A percentile compares a stretch with the other conserved stretches of the same genome.
Conservation (phyloP, 1,140 invertebrate genomes). For the Scaptomyza graminum region DNA sequence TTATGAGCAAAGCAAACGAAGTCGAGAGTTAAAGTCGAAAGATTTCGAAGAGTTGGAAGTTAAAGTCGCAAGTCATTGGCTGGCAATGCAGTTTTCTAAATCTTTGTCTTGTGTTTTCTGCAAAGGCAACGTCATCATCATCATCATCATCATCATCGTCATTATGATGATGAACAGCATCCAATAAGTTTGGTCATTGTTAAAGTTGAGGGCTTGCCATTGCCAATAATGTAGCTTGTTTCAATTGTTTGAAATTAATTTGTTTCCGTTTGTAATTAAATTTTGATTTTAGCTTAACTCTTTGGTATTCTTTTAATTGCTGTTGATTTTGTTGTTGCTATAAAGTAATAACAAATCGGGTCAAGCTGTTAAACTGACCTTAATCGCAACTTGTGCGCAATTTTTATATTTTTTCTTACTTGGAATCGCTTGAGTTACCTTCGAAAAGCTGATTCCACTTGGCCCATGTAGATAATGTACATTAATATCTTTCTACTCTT, state of each 20-base stretch:
- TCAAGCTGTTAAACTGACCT: slow-evolving; percentile 51
- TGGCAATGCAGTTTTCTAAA: slow-evolving; percentile 14
- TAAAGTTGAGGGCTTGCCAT: slow-evolving; percentile 3
- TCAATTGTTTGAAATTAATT: slow-evolving; percentile 70
- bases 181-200: neutral
- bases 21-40: slow-evolving; percentile 21
- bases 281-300: slow-evolving; percentile 30
- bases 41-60: no score
- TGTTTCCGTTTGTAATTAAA: slow-evolving; percentile 72
- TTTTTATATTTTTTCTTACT: neutral
- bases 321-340: slow-evolving; percentile 13
- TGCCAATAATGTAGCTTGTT: slow-evolving; percentile 61
- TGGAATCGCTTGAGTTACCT: slow-evolving; percentile 32
- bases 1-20: slow-evolving; percentile 38
- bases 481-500: neutral
- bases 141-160: slow-evolving; percentile 6
- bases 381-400: slow-evolving; percentile 58
- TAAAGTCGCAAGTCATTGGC: slow-evolving; percentile 23
- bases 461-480: no score
- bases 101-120: slow-evolving; percentile 17
- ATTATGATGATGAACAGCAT: slow-evolving; percentile 2
- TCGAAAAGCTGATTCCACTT: slow-evolving; percentile 23
- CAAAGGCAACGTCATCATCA: slow-evolving; percentile 10
- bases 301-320: neutral
- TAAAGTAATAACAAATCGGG: slow-evolving; percentile 32